These are phyloP conservation scores for Osmerus mordax DNA, from an alignment of 2,113 vertebrate species.

Conservation along the genomic window DNA sequence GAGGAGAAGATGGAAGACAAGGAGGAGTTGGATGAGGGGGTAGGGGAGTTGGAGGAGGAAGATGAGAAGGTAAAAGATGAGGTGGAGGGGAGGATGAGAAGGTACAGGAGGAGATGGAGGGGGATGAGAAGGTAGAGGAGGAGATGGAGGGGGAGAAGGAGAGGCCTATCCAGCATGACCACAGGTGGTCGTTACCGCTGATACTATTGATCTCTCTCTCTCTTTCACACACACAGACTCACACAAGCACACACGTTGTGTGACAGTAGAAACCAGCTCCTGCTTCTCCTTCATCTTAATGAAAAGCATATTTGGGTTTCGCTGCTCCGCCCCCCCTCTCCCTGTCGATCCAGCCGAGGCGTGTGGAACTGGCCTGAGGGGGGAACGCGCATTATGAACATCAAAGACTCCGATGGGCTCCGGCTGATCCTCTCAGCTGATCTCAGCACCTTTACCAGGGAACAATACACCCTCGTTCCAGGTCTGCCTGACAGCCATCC, in stretches of 20 bases:
- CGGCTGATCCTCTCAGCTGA: constrained; percentile 46
- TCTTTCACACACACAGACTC: background rate
- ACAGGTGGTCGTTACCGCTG: no score
- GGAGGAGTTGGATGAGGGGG: no score
- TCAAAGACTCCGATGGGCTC: constrained; percentile 51
- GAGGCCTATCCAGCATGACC: no score
- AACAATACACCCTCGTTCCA: no score
- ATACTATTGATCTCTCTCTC: constrained; percentile 16
- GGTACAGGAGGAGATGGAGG: no score
- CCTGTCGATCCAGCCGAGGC: constrained; percentile 42
- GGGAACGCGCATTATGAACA: constrained; percentile 59
- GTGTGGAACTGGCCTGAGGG: constrained; percentile 44
- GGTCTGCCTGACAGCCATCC: no score
- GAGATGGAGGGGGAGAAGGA: no score
- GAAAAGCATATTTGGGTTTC: constrained; percentile 55
- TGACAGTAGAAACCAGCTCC: constrained; percentile 48
- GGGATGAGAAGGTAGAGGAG: no score
- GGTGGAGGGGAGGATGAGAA: no score
- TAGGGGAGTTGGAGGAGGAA: no score
- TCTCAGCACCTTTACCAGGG: constrained; percentile 36
- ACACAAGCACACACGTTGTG: background rate
- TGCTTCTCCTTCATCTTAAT: constrained; percentile 63
- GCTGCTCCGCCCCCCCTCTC: constrained; percentile 5
- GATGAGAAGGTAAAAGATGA: no score
- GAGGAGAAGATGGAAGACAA: no score